Evolutionary conservation across 2,113 vertebrate species (phyloP).

Genomic region (Marcusenius ussheri): DNA sequence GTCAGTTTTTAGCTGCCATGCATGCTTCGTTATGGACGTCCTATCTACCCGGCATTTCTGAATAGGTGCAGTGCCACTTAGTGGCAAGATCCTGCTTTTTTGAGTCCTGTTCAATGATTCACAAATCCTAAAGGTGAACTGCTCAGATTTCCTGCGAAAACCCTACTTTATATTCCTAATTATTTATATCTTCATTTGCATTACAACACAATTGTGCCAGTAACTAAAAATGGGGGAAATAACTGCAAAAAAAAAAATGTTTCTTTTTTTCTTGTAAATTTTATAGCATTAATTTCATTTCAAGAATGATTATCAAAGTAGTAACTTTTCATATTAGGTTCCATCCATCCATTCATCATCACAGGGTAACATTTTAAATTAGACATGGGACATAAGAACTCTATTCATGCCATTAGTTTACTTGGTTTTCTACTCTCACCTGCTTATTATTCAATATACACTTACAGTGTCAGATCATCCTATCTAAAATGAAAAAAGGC

Average conservation of each 20-base stretch:
- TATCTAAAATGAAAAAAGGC: slow-evolving; percentile 13
- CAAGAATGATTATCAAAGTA: neutral
- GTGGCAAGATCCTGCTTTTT: neutral
- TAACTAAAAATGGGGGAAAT: neutral
- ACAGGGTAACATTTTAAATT: neutral
- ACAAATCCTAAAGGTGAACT: neutral
- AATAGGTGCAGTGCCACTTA: neutral
- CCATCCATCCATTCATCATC: neutral
- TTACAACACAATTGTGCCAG: neutral
- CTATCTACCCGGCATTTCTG: neutral
- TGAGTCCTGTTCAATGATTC: neutral
- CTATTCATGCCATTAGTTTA: neutral
- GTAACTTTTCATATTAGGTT: neutral
- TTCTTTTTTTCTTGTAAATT: neutral
- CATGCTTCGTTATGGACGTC: neutral
- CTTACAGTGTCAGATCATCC: neutral
- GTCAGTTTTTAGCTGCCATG: neutral
- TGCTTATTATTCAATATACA: neutral
- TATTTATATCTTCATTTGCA: neutral
- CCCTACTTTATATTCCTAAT: neutral
- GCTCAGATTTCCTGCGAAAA: neutral
- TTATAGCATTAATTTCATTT: neutral
- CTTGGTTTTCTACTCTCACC: neutral
- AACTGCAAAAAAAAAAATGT: neutral
- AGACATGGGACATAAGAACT: neutral